Evolutionary conservation across 2,113 vertebrate species (phyloP).

Genomic region (Phylloscopus trochilus): DNA sequence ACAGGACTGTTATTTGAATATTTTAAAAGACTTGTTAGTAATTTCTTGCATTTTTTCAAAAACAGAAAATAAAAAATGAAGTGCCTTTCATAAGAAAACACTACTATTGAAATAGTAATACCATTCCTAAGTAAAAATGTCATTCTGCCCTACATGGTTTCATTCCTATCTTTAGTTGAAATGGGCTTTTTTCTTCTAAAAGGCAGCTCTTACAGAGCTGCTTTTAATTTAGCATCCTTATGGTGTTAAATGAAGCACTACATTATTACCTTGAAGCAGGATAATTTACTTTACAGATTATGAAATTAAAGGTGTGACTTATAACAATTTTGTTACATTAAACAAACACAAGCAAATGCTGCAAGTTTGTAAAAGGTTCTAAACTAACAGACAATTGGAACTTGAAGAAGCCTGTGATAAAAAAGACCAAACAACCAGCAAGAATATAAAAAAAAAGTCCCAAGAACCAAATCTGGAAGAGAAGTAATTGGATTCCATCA

Average conservation of each 20-base stretch:
- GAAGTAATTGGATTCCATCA: neutral
- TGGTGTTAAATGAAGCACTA: slow-evolving; percentile 39
- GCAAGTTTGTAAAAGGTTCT: neutral
- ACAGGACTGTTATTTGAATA: neutral
- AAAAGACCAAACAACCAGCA: neutral
- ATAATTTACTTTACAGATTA: slow-evolving; percentile 43
- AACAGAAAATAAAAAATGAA: neutral
- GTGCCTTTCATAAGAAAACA: neutral
- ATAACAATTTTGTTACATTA: slow-evolving; percentile 32
- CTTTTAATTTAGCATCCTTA: slow-evolving; percentile 47
- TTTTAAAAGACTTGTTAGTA: neutral
- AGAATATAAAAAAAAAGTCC: neutral
- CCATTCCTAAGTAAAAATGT: neutral
- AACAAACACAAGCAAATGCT: slow-evolving; percentile 1
- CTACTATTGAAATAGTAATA: neutral
- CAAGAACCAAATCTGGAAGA: neutral
- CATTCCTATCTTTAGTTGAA: neutral
- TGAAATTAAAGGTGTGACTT: slow-evolving; percentile 47
- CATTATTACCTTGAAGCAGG: slow-evolving; percentile 15
- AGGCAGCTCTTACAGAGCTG: neutral
- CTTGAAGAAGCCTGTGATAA: neutral
- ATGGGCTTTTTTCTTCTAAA: neutral
- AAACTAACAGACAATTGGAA: neutral
- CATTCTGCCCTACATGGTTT: neutral
- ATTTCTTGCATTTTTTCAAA: neutral